Evolutionary conservation across 2,113 vertebrate genomes (phyloP), one percentile per base, ranked within the genome.

Genomic region (Syngnathus scovelli): DNA sequence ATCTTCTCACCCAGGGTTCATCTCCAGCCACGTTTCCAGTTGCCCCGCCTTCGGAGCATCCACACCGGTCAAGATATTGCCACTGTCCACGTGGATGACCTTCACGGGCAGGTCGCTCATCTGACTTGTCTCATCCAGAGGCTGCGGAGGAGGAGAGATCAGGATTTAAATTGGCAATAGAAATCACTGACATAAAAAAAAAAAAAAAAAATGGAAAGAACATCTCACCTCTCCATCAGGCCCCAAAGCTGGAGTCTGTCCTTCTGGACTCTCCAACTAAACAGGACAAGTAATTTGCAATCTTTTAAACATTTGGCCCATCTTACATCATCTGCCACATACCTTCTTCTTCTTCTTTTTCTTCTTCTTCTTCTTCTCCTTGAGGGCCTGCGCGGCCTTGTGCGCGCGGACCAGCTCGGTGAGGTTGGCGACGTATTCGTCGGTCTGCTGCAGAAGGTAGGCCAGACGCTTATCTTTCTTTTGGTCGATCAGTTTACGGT

Each of bases 391-490:
- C 0, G 92, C 96, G 0, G 96, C 96, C 86, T 99, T 98, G 91
- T 99, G 96, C 58, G 97, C 95, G 65, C 95, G 77, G 61, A 99
- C 96, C 59, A 99, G 91, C 83, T 99, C 96, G 0, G 96, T 99
- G 71, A 99, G 94, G 90, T 98, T 98, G 66, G 95, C 96, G 10
- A 98, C 95, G 0, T 99, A 98, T 90, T 99, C 96, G 0, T 99
- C 96, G 0, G 96, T 99, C 87, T 99, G 96, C 90, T 99, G 96
- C 76, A 99, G 88, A 74, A 99, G 90, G 89, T 98, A 99, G 21
- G 96, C 96, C 90, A 99, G 71, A 37, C 96, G 95, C 81, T 98
- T 98, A 83, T 99, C 96, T 83, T 99, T 99, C 90, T 99, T 99
- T 90, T 99, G 96, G 78, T 99, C 96, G 0, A 99, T 99, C 67